Evolutionary conservation across 2,888 invertebrate species (phyloP).

Genomic region (Hydroisotoma schaefferi): DNA sequence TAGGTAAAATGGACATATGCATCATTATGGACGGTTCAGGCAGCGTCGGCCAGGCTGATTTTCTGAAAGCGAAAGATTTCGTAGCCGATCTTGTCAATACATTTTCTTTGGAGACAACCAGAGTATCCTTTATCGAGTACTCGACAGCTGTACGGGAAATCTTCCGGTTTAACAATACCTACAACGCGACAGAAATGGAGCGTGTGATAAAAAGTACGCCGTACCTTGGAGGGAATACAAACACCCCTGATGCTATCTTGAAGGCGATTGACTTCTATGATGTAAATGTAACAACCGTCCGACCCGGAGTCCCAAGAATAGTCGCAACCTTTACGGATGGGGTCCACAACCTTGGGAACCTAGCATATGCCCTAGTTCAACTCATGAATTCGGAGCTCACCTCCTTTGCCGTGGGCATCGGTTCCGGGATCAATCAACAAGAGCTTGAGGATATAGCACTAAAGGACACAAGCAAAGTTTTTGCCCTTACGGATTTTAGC

Average conservation of each 20-base stretch:
- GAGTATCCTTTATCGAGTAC: constrained; percentile 28
- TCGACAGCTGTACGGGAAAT: neutral
- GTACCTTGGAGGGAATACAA: constrained; percentile 16
- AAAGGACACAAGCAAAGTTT: constrained; percentile 13
- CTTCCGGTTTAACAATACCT: constrained; percentile 17
- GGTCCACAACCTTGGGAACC: neutral
- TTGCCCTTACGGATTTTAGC: constrained; percentile 13
- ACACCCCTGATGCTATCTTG: constrained; percentile 19
- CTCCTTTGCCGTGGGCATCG: constrained; percentile 34
- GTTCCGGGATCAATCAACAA: neutral
- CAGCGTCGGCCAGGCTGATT: constrained; percentile 22
- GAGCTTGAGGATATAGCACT: constrained; percentile 27
- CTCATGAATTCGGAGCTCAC: constrained; percentile 10
- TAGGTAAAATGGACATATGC: constrained; percentile 32
- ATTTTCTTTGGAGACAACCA: constrained; percentile 18
- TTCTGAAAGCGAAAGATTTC: constrained; percentile 20
- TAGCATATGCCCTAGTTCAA: neutral
- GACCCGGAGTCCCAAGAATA: constrained; percentile 23
- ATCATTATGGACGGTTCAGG: constrained; percentile 38
- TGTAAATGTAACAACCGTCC: neutral
- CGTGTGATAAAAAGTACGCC: neutral
- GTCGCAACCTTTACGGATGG: constrained; percentile 30
- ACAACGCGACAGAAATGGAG: constrained; percentile 5
- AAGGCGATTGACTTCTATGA: constrained; percentile 13
- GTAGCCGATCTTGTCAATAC: constrained; percentile 21